phyloP scores from a whole-genome alignment of 2,888 invertebrate species.

The Eugnorisma glareosa region DNA sequence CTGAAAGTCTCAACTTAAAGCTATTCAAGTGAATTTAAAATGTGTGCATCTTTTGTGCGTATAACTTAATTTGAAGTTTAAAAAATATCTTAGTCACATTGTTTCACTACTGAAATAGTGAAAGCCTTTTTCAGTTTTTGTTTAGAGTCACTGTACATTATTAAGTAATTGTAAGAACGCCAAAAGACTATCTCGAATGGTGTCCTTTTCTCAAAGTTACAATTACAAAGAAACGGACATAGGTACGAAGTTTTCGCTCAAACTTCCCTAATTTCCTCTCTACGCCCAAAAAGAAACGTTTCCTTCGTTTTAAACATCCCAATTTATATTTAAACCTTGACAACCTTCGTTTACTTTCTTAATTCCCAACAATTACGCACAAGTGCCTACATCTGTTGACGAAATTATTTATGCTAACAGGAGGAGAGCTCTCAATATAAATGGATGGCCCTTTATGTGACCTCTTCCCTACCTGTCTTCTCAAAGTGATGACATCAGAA shows the following conservation, averaged over 20 bases:
- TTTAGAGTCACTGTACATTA: background rate
- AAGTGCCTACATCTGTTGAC: constrained; percentile 67
- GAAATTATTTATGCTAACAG: constrained; percentile 80
- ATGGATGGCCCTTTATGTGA: constrained; percentile 81
- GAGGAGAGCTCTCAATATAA: constrained; percentile 76
- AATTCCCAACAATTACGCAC: constrained; percentile 56
- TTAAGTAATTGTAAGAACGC: no score
- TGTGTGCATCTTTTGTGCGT: background rate
- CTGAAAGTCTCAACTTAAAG: background rate
- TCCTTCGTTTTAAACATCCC: constrained; percentile 9
- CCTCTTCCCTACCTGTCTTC: constrained; percentile 76
- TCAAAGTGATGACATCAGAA: constrained; percentile 80
- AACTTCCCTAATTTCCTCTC: constrained; percentile 1
- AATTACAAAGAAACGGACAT: constrained; percentile 4
- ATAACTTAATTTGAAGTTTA: background rate
- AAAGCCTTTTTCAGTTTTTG: background rate
- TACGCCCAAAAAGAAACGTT: constrained; percentile 4
- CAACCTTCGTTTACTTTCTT: constrained; percentile 36
- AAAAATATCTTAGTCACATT: background rate
- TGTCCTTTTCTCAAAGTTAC: background rate
- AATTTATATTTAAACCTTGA: constrained; percentile 39
- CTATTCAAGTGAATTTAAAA: background rate
- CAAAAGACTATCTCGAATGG: background rate
- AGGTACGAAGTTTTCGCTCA: background rate
- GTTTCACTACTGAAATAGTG: background rate